Evolutionary conservation across 2,113 vertebrate species (phyloP).

Genomic region (Antennarius striatus): DNA sequence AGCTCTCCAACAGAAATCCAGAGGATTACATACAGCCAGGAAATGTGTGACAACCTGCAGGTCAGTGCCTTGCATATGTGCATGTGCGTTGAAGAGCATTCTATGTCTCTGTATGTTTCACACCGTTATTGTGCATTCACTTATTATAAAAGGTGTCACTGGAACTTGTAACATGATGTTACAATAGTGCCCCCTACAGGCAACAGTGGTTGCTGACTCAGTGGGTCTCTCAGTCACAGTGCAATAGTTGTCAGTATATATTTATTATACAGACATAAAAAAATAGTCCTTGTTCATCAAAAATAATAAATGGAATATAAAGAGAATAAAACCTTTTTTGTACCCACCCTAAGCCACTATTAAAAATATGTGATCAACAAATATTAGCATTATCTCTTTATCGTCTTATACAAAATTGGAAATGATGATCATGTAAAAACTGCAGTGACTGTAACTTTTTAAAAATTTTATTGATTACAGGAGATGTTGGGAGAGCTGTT

Average conservation of each 20-base stretch:
- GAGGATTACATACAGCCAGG: conserved; percentile 96
- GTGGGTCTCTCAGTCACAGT: no score
- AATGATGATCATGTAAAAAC: not conserved
- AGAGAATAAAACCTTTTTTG: no score
- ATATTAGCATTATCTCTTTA: no score
- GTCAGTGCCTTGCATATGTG: conserved; percentile 64
- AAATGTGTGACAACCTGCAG: conserved; percentile 97
- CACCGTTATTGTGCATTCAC: not conserved
- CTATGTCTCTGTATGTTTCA: not conserved
- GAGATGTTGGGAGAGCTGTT: conserved; percentile 98
- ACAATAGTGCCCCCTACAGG: conserved; percentile 66
- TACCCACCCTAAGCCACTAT: no score
- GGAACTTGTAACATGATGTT: conserved; percentile 2
- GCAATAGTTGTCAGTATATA: no score
- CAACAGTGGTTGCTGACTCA: not conserved
- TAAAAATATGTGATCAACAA: not conserved
- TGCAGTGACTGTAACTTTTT: not conserved
- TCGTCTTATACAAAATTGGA: not conserved
- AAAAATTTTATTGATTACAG: conserved; percentile 67
- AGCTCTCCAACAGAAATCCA: conserved; percentile 98
- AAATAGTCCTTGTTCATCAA: no score
- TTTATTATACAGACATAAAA: not conserved
- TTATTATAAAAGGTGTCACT: not conserved
- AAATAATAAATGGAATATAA: not conserved
- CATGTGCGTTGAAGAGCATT: conserved; percentile 12